Base-by-base conservation (phyloP, 2,797 vertebrate species). In the Microctenopoma steveboyesi region DNA sequence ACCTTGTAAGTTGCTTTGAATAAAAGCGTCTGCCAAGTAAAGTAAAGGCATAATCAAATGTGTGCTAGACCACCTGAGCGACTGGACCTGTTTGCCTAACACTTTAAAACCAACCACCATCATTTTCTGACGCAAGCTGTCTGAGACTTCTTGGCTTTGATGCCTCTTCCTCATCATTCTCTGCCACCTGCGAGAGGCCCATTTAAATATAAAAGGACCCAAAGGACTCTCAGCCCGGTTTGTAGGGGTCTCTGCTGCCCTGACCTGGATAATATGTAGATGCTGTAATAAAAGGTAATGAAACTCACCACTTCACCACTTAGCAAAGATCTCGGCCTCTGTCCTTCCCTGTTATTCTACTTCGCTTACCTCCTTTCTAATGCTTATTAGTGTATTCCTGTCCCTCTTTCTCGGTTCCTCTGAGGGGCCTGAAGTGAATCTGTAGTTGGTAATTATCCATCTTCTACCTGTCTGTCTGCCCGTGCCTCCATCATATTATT, bases 241-340 rank as follows among this genome's bases (percentile, higher is more conserved):
- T 39, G 25, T 33, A 3, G 22, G 65, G 46, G 43, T 75, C 75
- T 72, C 49, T 6, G 55, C 53, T 58, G 69, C 69, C 64, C 73
- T 62, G 83, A 87, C 86, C 82, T 71, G 73, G 60, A 74, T 78
- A 74, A 74, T 72, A 68, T 67, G 74, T 54, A 64, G 51, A 58
- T 72, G 56, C 67, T 68, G 81, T 81, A 84, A 87, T 84, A 71
- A 77, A n/a, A 22, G 48, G 13, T 81, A 85, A 88, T 84, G 74
- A 88, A 85, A 83, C 62, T 61, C 37, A 54, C 57, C 66, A 78
- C 74, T 64, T 72, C 16, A 0, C 33, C 72, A 77, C 74, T 82
- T 70, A 78, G 48, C 76, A n/a, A 69, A 39, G 54, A 69, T 48
- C 59, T 75, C 46, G 48, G 58, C 60, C 71, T 62, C 42, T 49